Evolutionary conservation across 2,888 invertebrate genomes (phyloP).

Genomic region (Onthophagus sagittarius): DNA sequence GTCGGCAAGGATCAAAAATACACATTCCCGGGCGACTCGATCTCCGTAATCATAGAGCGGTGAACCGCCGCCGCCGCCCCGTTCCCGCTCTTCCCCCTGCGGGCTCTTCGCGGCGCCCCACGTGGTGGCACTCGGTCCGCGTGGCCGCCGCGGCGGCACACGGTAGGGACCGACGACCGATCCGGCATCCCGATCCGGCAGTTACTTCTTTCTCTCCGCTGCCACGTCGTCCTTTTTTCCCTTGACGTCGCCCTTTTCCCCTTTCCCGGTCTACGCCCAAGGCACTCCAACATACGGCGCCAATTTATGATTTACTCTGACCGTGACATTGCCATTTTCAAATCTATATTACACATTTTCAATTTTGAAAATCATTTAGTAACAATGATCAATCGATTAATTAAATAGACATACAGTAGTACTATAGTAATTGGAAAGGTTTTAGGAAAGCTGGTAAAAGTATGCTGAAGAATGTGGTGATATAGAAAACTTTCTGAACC

Average conservation of each 20-base stretch:
- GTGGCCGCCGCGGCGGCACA: neutral
- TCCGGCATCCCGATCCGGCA: neutral
- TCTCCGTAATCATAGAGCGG: slow-evolving; percentile 14
- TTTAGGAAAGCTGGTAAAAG: no score
- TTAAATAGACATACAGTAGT: no score
- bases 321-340: no score
- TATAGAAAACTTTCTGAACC: no score
- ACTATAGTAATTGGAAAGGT: no score
- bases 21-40: neutral
- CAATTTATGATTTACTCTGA: neutral
- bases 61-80: slow-evolving; percentile 12
- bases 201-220: neutral
- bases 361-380: no score
- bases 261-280: neutral
- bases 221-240: slow-evolving; percentile 6
- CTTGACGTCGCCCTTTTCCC: neutral
- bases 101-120: slow-evolving; percentile 6
- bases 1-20: slow-evolving; percentile 7
- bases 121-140: slow-evolving; percentile 9
- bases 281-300: neutral
- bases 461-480: no score
- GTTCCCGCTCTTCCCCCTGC: neutral
- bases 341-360: no score
- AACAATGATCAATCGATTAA: no score
- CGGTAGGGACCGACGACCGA: slow-evolving; percentile 2